Percentiles rank a stretch among this genome's conserved stretches.
These are phyloP conservation scores for Neofelis nebulosa DNA, from an alignment of 2,113 vertebrate species.

Conservation along the genomic window DNA sequence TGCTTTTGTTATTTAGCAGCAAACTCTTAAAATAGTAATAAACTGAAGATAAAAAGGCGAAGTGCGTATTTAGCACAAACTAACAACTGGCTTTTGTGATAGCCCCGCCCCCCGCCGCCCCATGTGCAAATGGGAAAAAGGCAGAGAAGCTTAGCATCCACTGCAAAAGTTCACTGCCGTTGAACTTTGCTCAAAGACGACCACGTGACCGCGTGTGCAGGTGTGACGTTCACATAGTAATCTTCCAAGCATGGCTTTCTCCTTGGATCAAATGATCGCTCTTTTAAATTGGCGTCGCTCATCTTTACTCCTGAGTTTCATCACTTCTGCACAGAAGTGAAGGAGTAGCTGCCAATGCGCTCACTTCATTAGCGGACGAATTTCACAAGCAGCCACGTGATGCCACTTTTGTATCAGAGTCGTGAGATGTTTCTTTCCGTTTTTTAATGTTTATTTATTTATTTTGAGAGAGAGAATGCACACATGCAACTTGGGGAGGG, in stretches of 20 bases:
- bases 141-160: neutral
- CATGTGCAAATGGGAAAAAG: neutral
- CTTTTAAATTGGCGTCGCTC: neutral
- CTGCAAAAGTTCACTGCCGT: neutral
- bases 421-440: neutral
- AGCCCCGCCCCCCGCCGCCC: rapidly evolving
- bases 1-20: neutral
- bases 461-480: no score
- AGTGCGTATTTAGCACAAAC: neutral
- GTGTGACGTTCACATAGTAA: rapidly evolving
- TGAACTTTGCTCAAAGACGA: no score
- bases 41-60: neutral
- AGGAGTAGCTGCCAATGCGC: no score
- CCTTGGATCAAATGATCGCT: neutral
- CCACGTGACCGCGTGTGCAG: rapidly evolving
- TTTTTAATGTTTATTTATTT: no score
- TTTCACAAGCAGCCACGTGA: neutral
- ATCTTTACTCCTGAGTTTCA: neutral
- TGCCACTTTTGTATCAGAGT: neutral
- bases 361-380: neutral
- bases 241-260: neutral
- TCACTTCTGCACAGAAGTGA: rapidly evolving
- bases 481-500: no score
- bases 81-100: neutral
- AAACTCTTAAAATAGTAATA: neutral